Conservation (phyloP, 2,797 vertebrate species). For the Anguilla marmorata region DNA sequence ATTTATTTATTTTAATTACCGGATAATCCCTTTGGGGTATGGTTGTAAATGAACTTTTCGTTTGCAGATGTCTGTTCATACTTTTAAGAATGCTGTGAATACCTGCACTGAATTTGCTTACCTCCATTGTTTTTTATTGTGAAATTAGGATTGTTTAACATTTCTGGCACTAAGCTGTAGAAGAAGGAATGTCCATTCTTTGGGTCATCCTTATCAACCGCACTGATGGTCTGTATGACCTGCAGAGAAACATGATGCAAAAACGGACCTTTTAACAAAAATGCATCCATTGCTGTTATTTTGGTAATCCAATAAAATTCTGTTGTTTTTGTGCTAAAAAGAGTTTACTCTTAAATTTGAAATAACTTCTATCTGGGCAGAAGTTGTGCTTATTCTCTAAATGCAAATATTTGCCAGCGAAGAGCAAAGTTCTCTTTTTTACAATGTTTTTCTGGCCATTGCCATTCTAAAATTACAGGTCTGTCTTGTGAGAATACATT, state of each 20-base stretch:
- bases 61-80: constrained; percentile 6
- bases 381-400: constrained; percentile 60
- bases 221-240: constrained; percentile 96
- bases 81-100: neutral
- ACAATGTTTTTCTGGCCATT: constrained; percentile 6
- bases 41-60: neutral
- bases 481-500: neutral
- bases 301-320: constrained; percentile 48
- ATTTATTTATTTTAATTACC: constrained; percentile 2
- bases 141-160: constrained; percentile 97
- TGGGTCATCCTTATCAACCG: constrained; percentile 93
- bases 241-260: constrained; percentile 60
- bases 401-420: constrained; percentile 70
- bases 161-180: constrained; percentile 91
- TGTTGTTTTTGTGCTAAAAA: constrained; percentile 54
- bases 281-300: constrained; percentile 58
- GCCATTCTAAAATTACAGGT: neutral
- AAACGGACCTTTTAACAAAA: constrained; percentile 38
- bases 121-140: constrained; percentile 98
- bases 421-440: neutral
- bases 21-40: neutral
- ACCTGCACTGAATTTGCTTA: constrained; percentile 62
- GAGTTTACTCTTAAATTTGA: constrained; percentile 49
- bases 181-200: constrained; percentile 94
- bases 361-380: constrained; percentile 55